phyloP scores from a whole-genome alignment of 2,888 invertebrate genomes.

The Caenorhabditis imperialis region DNA sequence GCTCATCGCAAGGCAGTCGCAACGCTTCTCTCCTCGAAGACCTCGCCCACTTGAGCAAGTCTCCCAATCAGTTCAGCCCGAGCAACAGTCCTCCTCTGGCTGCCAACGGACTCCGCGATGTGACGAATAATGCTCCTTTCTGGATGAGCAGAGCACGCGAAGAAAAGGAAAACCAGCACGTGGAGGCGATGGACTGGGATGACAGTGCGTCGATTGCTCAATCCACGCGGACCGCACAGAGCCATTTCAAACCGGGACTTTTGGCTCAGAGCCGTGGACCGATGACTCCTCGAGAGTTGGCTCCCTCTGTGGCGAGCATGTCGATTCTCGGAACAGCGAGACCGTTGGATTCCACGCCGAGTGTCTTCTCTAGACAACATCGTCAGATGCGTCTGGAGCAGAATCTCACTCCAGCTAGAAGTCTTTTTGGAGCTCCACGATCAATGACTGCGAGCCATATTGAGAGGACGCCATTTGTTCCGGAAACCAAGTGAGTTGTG shows the following conservation, averaged over 20 bases:
- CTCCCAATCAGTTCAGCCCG: conserved; percentile 4
- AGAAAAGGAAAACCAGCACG: conserved; percentile 14
- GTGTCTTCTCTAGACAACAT: conserved; percentile 42
- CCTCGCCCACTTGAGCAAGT: neutral
- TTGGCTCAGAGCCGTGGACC: neutral
- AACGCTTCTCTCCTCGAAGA: conserved; percentile 26
- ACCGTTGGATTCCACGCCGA: conserved; percentile 22
- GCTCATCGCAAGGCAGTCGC: conserved; percentile 56
- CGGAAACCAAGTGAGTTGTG: conserved; percentile 29
- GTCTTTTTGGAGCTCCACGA: conserved; percentile 22
- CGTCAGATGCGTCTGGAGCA: conserved; percentile 20
- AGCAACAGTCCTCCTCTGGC: conserved; percentile 3
- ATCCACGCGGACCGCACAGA: conserved; percentile 11
- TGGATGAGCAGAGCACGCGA: neutral
- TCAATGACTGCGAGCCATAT: conserved; percentile 20
- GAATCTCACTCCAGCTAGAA: conserved; percentile 21
- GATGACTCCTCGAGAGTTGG: conserved; percentile 20
- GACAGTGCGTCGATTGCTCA: neutral
- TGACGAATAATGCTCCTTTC: conserved; percentile 8
- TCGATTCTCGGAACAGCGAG: conserved; percentile 10
- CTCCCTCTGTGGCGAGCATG: conserved; percentile 47
- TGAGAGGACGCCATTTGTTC: conserved; percentile 20
- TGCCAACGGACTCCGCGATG: conserved; percentile 4
- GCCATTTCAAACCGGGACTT: conserved; percentile 25
- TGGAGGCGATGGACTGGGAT: conserved; percentile 8